Evolutionary conservation across 1,140 invertebrate species (phyloP).

Genomic region (Cardiocondyla obscurior): DNA sequence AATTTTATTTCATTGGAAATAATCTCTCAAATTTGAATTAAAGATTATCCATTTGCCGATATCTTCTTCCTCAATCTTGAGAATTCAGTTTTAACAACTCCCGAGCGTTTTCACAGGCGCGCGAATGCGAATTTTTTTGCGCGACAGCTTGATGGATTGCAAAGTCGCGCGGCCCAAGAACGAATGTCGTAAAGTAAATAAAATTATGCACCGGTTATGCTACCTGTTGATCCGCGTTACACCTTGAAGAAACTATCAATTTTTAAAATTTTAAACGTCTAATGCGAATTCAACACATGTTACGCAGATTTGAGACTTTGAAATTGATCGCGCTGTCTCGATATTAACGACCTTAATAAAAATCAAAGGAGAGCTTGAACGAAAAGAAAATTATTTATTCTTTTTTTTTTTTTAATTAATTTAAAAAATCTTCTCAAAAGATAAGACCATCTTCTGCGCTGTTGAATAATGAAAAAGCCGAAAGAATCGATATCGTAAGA

Average conservation of each 20-base stretch:
- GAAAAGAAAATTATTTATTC: too few species aligned
- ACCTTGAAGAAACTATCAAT: not conserved
- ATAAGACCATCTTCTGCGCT: not conserved
- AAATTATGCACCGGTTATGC: slow-evolving; percentile 24
- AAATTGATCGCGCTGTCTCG: not conserved
- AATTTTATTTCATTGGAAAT: not conserved
- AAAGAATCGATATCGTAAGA: not conserved
- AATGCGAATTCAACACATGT: not conserved
- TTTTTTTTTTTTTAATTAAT: too few species aligned
- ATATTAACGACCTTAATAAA: not conserved
- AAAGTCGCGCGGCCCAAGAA: not conserved
- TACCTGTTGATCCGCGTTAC: slow-evolving; percentile 37
- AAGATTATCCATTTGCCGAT: not conserved
- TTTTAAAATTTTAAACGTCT: not conserved
- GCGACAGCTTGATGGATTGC: not conserved
- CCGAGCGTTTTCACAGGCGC: not conserved
- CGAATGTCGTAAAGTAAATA: slow-evolving; percentile 23
- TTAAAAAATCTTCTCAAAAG: not conserved
- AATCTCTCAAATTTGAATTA: not conserved
- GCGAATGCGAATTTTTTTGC: not conserved
- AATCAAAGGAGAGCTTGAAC: not conserved
- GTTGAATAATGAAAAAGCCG: not conserved
- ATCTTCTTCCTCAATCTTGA: not conserved
- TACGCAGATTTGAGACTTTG: not conserved
- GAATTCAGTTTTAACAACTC: not conserved